Evolutionary conservation across 1,140 invertebrate species (phyloP).

Genomic region (Pteromalus puparum): DNA sequence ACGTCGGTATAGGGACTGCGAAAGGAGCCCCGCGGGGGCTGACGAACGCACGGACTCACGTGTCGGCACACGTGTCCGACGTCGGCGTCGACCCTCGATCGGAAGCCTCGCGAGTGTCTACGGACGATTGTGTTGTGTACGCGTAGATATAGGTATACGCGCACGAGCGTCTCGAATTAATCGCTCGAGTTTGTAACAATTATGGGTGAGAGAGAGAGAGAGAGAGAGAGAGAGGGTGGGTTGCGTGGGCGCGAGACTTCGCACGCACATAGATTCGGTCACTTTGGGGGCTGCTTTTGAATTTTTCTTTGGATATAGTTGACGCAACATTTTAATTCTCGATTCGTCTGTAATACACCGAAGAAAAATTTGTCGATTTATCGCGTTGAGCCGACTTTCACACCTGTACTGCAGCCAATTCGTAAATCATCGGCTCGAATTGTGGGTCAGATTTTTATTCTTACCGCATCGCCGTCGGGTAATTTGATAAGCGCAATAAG

Average conservation of each 20-base stretch:
- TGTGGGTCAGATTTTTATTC: background rate
- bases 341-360: too few species aligned
- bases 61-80: conserved; percentile 68
- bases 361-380: too few species aligned
- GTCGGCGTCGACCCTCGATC: conserved; percentile 27
- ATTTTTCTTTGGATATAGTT: too few species aligned
- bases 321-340: too few species aligned
- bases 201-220: background rate
- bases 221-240: too few species aligned
- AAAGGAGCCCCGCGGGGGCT: conserved; percentile 4
- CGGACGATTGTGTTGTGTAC: background rate
- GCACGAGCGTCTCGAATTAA: background rate
- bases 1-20: background rate
- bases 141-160: background rate
- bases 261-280: background rate
- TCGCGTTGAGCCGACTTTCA: too few species aligned
- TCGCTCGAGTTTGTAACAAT: conserved; percentile 12
- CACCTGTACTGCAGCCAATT: background rate
- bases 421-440: background rate
- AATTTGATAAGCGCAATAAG: background rate
- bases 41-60: conserved; percentile 63
- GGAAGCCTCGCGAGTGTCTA: background rate
- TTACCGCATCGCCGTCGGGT: too few species aligned
- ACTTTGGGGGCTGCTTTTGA: background rate
- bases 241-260: conserved; percentile 16